A percentile compares a stretch with the other conserved stretches of the same genome.
Evolutionary conservation across 1,140 invertebrate genomes (phyloP).

Genomic region (Trinorchestia longiramus): DNA sequence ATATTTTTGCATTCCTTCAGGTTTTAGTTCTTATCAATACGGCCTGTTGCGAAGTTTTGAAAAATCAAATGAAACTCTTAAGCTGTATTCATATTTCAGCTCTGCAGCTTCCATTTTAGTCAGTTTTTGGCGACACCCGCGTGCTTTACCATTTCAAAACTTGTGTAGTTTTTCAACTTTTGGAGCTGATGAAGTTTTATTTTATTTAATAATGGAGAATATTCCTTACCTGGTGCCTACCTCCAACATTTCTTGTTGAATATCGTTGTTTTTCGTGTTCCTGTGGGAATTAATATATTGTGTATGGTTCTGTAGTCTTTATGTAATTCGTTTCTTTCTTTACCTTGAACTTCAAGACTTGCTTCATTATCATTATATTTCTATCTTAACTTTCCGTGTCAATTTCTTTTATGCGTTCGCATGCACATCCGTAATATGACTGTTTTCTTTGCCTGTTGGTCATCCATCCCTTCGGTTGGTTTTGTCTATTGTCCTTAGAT

Average conservation of each 20-base stretch:
- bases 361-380: not conserved
- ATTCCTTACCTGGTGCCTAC: not conserved
- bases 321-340: too few species aligned
- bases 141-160: not conserved
- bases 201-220: not conserved
- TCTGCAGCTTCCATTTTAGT: not conserved
- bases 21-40: not conserved
- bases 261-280: too few species aligned
- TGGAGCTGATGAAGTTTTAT: not conserved
- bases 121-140: not conserved
- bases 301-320: too few species aligned
- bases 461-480: not conserved
- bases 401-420: not conserved
- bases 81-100: not conserved
- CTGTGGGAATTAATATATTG: too few species aligned
- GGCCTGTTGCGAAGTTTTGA: not conserved
- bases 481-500: not conserved
- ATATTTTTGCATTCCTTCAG: not conserved
- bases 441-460: not conserved
- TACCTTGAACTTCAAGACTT: too few species aligned
- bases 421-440: not conserved
- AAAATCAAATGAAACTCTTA: not conserved
- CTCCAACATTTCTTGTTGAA: not conserved
- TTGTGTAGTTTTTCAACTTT: not conserved
- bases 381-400: not conserved